phyloP scores from a whole-genome alignment of 2,797 vertebrate species.

The Okamejei kenojei region DNA sequence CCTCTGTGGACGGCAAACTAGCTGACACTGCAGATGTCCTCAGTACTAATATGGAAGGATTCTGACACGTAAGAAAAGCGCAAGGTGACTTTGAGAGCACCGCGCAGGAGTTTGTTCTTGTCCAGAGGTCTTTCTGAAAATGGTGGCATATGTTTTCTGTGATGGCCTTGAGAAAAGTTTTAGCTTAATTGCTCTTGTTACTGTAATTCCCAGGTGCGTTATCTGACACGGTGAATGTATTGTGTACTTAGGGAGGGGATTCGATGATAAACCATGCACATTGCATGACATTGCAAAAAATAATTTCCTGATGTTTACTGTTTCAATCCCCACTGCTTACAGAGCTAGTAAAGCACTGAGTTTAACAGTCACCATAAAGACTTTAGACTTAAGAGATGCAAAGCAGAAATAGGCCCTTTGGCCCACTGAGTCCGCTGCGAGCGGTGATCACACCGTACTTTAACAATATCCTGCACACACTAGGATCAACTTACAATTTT shows the following conservation, averaged over 20 bases:
- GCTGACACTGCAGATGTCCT: slow-evolving; percentile 35
- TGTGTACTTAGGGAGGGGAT: background rate
- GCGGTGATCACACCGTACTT: too few species aligned
- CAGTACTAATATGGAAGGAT: background rate
- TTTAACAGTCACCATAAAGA: background rate
- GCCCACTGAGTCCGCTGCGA: too few species aligned
- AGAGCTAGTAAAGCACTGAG: background rate
- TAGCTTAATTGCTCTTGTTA: background rate
- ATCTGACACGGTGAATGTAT: background rate
- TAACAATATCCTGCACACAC: too few species aligned
- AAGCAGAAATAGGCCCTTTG: too few species aligned
- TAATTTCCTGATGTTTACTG: background rate
- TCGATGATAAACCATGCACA: background rate
- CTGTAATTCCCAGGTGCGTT: background rate
- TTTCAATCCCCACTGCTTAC: background rate
- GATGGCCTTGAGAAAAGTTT: background rate
- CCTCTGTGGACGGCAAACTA: slow-evolving; percentile 19
- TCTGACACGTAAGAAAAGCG: background rate
- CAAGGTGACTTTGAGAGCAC: slow-evolving; percentile 30
- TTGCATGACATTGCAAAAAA: background rate
- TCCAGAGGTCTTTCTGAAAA: background rate
- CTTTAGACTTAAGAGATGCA: too few species aligned
- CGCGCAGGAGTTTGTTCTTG: background rate
- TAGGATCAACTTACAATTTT: too few species aligned
- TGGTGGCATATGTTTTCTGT: background rate